phyloP scores from a whole-genome alignment of 2,113 vertebrate species.

The Budorcas taxicolor region DNA sequence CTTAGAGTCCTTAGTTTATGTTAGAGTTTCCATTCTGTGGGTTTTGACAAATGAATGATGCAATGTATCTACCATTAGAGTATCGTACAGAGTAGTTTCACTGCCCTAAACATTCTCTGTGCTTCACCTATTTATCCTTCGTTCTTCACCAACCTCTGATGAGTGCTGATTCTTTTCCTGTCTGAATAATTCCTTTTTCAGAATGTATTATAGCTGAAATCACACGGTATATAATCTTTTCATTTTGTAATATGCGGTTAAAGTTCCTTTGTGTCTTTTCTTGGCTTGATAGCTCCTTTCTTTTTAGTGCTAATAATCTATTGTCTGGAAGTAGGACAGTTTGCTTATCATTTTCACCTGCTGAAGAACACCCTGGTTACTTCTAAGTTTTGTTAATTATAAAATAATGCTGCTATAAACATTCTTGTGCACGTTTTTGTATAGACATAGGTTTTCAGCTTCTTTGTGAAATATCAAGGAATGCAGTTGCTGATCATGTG shows the following conservation, averaged over 20 bases:
- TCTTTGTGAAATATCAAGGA: not conserved
- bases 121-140: not conserved
- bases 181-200: not conserved
- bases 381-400: not conserved
- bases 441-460: not conserved
- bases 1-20: not conserved
- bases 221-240: not conserved
- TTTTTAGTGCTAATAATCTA: not conserved
- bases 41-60: not conserved
- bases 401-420: not conserved
- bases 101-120: not conserved
- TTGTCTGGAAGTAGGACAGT: not conserved
- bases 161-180: not conserved
- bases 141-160: not conserved
- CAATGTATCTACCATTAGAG: not conserved
- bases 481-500: not conserved
- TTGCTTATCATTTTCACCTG: not conserved
- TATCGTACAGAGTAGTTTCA: not conserved
- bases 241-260: not conserved
- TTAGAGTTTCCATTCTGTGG: not conserved
- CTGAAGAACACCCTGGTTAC: not conserved
- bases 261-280: not conserved
- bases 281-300: not conserved
- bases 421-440: not conserved
- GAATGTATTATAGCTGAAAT: not conserved